Evolutionary conservation across 1,140 invertebrate genomes (phyloP).

Genomic region (Pseudomyrmex dendroicus): DNA sequence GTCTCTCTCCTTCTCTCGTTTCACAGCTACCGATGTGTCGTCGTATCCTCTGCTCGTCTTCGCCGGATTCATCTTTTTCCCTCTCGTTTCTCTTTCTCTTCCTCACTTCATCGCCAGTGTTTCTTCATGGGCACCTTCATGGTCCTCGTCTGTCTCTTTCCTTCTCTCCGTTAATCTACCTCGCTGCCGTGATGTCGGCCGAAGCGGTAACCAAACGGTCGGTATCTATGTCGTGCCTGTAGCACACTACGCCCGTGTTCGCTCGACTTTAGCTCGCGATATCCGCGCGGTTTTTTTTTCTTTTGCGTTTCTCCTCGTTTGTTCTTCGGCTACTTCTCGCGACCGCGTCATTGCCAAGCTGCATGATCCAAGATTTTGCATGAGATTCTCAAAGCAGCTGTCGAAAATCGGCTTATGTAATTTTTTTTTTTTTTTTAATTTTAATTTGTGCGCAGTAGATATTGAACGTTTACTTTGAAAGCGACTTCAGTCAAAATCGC

Average conservation of each 20-base stretch:
- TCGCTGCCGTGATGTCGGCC: constrained; percentile 23
- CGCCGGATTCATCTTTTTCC: constrained; percentile 31
- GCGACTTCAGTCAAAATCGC: not conserved
- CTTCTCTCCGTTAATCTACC: constrained; percentile 51
- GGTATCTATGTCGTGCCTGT: constrained; percentile 41
- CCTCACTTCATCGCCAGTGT: not conserved
- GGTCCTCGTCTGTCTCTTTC: constrained; percentile 11
- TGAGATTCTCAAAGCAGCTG: not conserved
- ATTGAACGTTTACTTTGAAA: not conserved
- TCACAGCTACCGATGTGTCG: constrained; percentile 3
- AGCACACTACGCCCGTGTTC: constrained; percentile 30
- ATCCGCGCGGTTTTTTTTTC: not conserved
- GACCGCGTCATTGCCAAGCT: not conserved
- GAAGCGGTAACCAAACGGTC: constrained; percentile 46
- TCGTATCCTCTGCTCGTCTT: constrained; percentile 28
- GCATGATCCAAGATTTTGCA: not conserved
- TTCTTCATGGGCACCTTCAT: not conserved
- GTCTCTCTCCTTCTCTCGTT: not conserved
- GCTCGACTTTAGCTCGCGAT: constrained; percentile 28
- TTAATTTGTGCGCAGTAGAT: not conserved
- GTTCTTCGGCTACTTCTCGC: not conserved
- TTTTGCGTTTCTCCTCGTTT: constrained; percentile 2
- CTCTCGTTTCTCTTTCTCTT: constrained; percentile 5
- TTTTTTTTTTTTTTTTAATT: not conserved
- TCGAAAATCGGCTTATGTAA: not conserved